Evolutionary conservation across 2,797 vertebrate species (phyloP).

Genomic region (Xenops minutus): DNA sequence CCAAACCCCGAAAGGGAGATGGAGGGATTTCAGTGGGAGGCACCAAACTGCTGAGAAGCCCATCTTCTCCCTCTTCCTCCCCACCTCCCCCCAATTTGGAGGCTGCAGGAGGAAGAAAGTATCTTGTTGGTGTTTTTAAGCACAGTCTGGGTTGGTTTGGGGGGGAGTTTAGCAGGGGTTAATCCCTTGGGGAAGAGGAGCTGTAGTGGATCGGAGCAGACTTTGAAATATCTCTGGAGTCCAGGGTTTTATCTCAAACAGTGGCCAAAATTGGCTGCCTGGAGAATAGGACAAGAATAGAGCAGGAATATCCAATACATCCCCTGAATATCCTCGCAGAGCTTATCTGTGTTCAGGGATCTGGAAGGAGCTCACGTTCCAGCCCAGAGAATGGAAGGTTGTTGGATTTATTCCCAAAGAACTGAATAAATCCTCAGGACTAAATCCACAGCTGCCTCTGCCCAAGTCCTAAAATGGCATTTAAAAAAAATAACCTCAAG

Average conservation of each 20-base stretch:
- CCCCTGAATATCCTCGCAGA: conserved; percentile 41
- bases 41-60: conserved; percentile 36
- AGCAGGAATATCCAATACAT: conserved; percentile 25
- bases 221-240: not conserved
- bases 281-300: conserved; percentile 58
- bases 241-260: conserved; percentile 27
- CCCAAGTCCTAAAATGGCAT: not conserved
- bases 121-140: not conserved
- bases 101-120: not conserved
- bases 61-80: conserved; percentile 26
- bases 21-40: conserved; percentile 52
- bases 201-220: not conserved
- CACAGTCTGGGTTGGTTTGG: not conserved
- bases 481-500: not conserved
- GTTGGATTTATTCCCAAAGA: not conserved
- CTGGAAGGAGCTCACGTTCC: not conserved
- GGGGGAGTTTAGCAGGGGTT: not conserved
- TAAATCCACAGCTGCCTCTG: not conserved
- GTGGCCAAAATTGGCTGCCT: conserved; percentile 51
- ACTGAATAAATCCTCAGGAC: not conserved
- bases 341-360: conserved; percentile 33
- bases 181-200: not conserved
- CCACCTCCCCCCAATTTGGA: not conserved
- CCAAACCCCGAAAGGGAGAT: conserved; percentile 40
- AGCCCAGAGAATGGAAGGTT: not conserved